phyloP scores from a whole-genome alignment of 92 coral and sea anemone genomes.

The Palythoa grandis region DNA sequence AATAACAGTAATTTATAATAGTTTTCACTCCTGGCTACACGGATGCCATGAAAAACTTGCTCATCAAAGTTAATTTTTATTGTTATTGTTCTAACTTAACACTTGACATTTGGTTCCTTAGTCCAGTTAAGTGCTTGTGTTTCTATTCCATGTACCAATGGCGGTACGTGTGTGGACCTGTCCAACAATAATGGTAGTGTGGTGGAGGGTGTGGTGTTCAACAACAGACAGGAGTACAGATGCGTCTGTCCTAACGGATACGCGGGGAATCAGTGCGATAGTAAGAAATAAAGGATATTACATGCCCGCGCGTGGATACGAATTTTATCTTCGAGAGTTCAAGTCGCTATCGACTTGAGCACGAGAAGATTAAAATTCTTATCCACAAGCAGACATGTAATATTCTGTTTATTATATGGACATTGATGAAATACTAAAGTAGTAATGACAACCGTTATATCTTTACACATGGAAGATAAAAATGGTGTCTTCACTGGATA shows the following conservation, averaged over 20 bases:
- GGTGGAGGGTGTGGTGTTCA: conserved; percentile 66
- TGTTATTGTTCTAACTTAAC: not conserved
- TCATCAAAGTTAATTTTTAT: not conserved
- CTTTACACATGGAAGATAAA: too few relatives aligned
- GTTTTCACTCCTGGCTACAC: not conserved
- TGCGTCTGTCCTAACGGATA: conserved; percentile 96
- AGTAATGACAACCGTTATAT: too few relatives aligned
- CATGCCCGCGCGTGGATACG: too few relatives aligned
- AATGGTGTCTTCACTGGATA: too few relatives aligned
- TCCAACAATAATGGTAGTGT: conserved; percentile 78
- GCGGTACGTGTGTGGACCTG: conserved; percentile 84
- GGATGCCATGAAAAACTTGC: not conserved
- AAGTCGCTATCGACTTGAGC: too few relatives aligned
- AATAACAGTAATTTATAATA: too few relatives aligned
- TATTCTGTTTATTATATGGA: too few relatives aligned
- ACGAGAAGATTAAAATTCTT: too few relatives aligned
- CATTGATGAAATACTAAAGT: too few relatives aligned
- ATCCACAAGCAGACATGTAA: too few relatives aligned
- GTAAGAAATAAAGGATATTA: conserved; percentile 48
- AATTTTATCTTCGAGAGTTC: too few relatives aligned
- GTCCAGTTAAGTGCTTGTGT: conserved; percentile 76
- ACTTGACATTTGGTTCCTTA: conserved; percentile 33
- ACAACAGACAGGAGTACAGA: conserved; percentile 67
- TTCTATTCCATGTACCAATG: conserved; percentile 81
- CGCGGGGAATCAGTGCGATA: conserved; percentile 80